Evolutionary conservation across 2,113 vertebrate genomes (phyloP).

Genomic region (Leucosticte australis): DNA sequence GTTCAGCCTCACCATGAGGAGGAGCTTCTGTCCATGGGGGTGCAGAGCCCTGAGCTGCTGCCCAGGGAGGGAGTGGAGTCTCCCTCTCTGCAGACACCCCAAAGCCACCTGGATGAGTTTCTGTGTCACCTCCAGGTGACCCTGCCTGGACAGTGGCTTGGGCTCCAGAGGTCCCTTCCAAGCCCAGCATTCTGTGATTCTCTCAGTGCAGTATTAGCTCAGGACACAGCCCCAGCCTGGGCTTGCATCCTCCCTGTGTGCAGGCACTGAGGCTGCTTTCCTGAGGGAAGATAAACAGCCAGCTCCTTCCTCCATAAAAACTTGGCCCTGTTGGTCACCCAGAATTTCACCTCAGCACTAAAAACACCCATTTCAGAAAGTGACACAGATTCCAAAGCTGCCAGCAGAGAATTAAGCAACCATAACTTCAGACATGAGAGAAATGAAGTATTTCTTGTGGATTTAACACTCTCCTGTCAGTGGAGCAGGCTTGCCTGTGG

Average conservation of each 20-base stretch:
- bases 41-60: neutral
- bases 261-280: neutral
- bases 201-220: rapidly evolving
- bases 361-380: neutral
- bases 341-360: neutral
- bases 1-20: rapidly evolving
- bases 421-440: neutral
- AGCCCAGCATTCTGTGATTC: neutral
- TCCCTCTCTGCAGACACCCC: neutral
- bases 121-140: neutral
- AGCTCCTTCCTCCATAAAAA: neutral
- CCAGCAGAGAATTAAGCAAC: neutral
- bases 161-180: neutral
- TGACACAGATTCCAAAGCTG: neutral
- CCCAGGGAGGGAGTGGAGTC: neutral
- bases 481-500: neutral
- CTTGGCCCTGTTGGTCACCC: neutral
- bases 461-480: neutral
- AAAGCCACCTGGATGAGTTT: neutral
- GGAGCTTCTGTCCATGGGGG: neutral
- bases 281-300: neutral
- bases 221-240: neutral
- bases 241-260: neutral
- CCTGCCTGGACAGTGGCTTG: neutral
- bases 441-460: neutral